A percentile compares a stretch with the other conserved stretches of the same genome.
phyloP scores from a whole-genome alignment of 2,113 vertebrate species.

The Hippocampus abdominalis region DNA sequence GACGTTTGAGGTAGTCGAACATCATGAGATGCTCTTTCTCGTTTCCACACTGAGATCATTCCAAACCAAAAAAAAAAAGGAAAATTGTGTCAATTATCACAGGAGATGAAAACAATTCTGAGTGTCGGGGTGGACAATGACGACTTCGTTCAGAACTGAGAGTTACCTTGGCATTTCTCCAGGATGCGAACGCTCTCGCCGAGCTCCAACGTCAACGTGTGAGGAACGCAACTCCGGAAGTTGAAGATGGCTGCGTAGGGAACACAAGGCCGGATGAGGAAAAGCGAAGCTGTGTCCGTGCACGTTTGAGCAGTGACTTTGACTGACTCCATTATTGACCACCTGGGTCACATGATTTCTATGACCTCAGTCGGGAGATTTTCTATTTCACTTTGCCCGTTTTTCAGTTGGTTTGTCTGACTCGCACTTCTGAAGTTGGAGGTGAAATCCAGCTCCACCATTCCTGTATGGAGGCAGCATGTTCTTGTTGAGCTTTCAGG shows the following conservation, averaged over 20 bases:
- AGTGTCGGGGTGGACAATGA: background rate
- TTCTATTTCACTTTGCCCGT: too few species aligned
- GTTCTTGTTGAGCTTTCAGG: too few species aligned
- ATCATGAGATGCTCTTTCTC: too few species aligned
- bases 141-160: background rate
- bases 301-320: background rate
- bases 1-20: background rate
- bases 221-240: conserved; percentile 85
- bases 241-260: conserved; percentile 83
- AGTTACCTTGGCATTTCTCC: conserved; percentile 93
- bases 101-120: background rate
- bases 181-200: conserved; percentile 95
- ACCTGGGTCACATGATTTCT: background rate
- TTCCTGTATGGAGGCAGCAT: too few species aligned
- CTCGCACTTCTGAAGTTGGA: too few species aligned
- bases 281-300: background rate
- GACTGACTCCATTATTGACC: background rate
- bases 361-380: too few species aligned
- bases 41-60: too few species aligned
- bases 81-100: background rate
- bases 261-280: background rate
- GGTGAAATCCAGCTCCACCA: too few species aligned
- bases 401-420: too few species aligned
- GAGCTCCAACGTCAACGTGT: conserved; percentile 89
- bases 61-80: background rate